Base-by-base conservation (phyloP, 2,888 invertebrate species). In the Coelopa pilipes region DNA sequence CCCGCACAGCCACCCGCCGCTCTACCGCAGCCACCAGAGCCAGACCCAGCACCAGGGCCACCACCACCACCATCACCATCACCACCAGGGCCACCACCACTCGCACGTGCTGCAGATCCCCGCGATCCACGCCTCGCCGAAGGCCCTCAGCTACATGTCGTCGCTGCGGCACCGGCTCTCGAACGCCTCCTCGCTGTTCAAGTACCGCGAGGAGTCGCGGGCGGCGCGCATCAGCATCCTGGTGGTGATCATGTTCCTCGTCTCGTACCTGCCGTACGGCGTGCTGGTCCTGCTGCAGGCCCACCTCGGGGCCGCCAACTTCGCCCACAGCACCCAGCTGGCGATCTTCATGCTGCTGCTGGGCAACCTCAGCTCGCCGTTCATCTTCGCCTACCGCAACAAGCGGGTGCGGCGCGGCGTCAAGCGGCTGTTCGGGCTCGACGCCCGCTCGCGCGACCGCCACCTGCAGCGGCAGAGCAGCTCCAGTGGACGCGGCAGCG, bases 191-290 rank as follows among this genome's bases (percentile, higher is more conserved):
- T 94, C 94, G 68, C 89, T 94, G 76, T 95, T 95, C 87, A 91
- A 93, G 82, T 95, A 96, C 85, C 90, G 95, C 71, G 96, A 96
- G 85, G 96, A 96, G 88, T 94, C 95, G 79, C 91, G 96, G 78
- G 95, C 96, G 1, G 96, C 96, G 11, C 92, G 95, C 78, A 95
- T 96, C 70, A 95, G 95, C 82, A 92, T 87, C 73, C 79, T 88
- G 78, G 88, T 88, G 76, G 88, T 88, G 57, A 86, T 88, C 17
- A 88, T 88, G 88, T 88, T 88, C 76, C 82, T 88, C 47, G 84
- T 88, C 68, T 88, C 88, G 34, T 88, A 88, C 73, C 77, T 88
- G 76, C 88, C 88, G 19, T 88, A 85, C 69, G 88, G 88, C 9
- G 78, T 87, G 50, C 76, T 88, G 34, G 85, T 88, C 55, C 76